Conservation (phyloP, 2,113 vertebrate genomes). For the Danionella cerebrum region DNA sequence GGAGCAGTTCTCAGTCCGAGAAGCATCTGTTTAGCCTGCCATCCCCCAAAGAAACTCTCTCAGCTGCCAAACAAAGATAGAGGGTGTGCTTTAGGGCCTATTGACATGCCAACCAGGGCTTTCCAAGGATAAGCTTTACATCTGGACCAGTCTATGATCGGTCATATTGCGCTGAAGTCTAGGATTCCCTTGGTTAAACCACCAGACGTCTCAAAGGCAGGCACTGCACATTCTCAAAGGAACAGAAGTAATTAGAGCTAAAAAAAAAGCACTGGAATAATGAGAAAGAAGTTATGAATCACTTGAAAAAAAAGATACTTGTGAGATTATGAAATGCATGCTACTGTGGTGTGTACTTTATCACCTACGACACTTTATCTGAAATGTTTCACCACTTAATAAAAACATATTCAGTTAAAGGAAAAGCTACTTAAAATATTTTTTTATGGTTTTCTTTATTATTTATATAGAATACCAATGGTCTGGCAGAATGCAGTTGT, state of each 20-base stretch:
- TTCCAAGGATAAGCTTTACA: constrained; percentile 32
- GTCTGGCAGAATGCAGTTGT: too few relatives aligned
- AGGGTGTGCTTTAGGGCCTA: constrained; percentile 19
- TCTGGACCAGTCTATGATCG: constrained; percentile 28
- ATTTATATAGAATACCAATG: too few relatives aligned
- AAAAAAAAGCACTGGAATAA: not conserved
- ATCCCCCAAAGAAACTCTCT: constrained; percentile 3
- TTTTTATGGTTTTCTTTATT: too few relatives aligned
- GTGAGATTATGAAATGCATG: too few relatives aligned
- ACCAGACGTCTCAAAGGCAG: not conserved
- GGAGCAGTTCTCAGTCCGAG: constrained; percentile 5
- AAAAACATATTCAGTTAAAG: too few relatives aligned
- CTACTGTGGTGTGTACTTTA: too few relatives aligned
- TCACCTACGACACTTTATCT: too few relatives aligned
- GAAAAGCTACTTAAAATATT: too few relatives aligned
- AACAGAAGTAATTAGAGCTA: constrained; percentile 10
- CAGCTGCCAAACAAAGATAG: constrained; percentile 11
- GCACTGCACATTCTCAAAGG: constrained; percentile 14
- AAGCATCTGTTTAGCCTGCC: constrained; percentile 30
- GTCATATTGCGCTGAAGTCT: constrained; percentile 2
- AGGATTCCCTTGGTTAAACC: not conserved
- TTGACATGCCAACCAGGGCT: constrained; percentile 25
- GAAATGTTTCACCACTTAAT: too few relatives aligned
- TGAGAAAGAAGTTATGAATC: not conserved
- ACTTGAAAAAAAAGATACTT: not conserved